These are phyloP conservation scores for Caenorhabditis sulstoni DNA, from an alignment of 2,888 invertebrate species.

Conservation along the genomic window DNA sequence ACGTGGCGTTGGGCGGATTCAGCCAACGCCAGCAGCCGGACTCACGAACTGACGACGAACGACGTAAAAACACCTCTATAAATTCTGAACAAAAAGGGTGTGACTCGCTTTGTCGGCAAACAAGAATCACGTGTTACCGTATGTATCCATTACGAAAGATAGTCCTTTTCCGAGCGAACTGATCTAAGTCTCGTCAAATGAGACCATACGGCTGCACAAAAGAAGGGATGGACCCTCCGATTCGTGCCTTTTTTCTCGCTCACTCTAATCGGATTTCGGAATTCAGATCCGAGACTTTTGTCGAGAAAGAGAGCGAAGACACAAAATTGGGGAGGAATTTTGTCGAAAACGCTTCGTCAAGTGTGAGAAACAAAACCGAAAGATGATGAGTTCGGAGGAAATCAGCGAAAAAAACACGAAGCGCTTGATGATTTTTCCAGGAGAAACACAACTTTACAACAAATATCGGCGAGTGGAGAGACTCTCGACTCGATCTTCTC, in stretches of 20 bases:
- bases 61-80: neutral
- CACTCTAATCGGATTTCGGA: neutral
- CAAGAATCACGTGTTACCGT: neutral
- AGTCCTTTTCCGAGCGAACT: too few species aligned
- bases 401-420: conserved; percentile 1
- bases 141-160: neutral
- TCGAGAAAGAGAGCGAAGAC: neutral
- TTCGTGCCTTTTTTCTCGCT: too few species aligned
- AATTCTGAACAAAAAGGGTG: neutral
- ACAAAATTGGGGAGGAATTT: neutral
- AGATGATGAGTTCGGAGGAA: conserved; percentile 7
- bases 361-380: neutral
- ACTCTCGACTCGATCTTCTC: conserved; percentile 20
- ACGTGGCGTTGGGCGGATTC: too few species aligned
- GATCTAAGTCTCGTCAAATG: neutral
- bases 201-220: neutral
- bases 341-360: too few species aligned
- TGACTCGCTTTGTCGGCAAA: neutral
- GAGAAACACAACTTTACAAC: conserved; percentile 45
- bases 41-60: too few species aligned
- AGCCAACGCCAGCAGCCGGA: too few species aligned
- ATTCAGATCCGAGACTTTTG: too few species aligned
- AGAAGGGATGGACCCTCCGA: too few species aligned
- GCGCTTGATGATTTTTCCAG: conserved; percentile 4
- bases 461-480: conserved; percentile 1